Evolutionary conservation across 2,113 vertebrate genomes (phyloP), one percentile per base, ranked within the genome.

Genomic region (Bucco capensis): DNA sequence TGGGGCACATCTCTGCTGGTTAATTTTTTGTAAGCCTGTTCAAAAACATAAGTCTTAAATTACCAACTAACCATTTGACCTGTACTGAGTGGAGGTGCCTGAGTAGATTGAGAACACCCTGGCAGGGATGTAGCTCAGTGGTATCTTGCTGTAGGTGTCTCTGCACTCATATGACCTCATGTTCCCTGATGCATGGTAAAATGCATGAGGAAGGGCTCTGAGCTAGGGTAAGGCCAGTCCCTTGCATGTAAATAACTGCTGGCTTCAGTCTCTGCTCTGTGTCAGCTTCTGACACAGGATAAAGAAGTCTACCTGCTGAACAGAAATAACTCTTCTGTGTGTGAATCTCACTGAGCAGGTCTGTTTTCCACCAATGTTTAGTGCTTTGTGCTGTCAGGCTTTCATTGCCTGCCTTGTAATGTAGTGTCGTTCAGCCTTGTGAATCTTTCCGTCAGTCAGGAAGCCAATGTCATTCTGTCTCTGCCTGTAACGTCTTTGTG

Each of bases 291-390:
- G 58, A 62, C 35, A 54, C 61, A 58, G 53, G 25, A 50, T 72
- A 89, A 90, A 78, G 50, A 85, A 42, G 82, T 84, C 23, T 90
- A 75, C 83, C 46, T 86, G 62, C 61, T 79, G 62, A 90, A 81
- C 8, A 76, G 88, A 89, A 88, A 38, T 15, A 51, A 49, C 25
- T 83, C 44, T 49, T 54, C 33, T 78, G 38, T 56, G 8, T 64
- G 42, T 66, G 42, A 27, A 12, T 64, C 58, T 79, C 4, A 3
- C 51, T 82, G 62, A 70, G 38, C 78, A 66, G 46, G 66, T 90
- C 74, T 84, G 8, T 83, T 81, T 30, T 67, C 21, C 13, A 10
- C 46, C 38, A 78, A n/a, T 17, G 31, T 54, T 79, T 15, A 25
- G 71, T 72, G n/a, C 54, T 67, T 77, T 69, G 28, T 80, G 64